phyloP scores from a whole-genome alignment of 2,888 invertebrate species.

The Amblyjoppa fuscipennis region DNA sequence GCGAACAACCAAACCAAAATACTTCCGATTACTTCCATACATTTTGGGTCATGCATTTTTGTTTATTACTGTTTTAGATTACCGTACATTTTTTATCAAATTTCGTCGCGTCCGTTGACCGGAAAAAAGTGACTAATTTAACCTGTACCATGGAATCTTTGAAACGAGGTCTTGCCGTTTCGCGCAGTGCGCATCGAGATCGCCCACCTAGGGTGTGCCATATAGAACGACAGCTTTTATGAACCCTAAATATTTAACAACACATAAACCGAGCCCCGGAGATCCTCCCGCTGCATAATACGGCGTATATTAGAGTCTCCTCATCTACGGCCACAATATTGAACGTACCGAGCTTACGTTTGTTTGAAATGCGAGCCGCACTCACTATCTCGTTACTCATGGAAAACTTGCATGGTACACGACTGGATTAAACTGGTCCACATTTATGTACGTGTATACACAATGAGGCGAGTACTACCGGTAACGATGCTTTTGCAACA shows the following conservation, averaged over 20 bases:
- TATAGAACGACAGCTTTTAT: constrained; percentile 41
- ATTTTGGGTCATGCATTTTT: too few species aligned
- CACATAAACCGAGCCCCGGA: constrained; percentile 14
- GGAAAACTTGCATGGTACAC: constrained; percentile 14
- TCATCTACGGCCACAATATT: constrained; percentile 12
- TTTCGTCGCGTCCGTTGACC: too few species aligned
- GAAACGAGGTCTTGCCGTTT: background rate
- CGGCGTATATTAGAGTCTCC: background rate
- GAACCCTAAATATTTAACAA: constrained; percentile 54
- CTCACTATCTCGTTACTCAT: constrained; percentile 40
- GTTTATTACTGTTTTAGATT: too few species aligned
- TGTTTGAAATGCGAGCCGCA: constrained; percentile 32
- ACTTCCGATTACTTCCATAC: too few species aligned
- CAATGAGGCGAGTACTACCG: constrained; percentile 11
- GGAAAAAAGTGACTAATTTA: too few species aligned
- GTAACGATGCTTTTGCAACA: constrained; percentile 52
- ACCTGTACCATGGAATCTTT: background rate
- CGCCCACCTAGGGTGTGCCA: background rate
- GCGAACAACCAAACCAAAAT: too few species aligned
- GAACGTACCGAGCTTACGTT: background rate
- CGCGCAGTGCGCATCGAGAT: background rate
- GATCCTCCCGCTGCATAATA: constrained; percentile 19
- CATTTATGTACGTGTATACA: constrained; percentile 20
- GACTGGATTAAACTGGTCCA: constrained; percentile 24
- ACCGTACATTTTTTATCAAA: too few species aligned